These are phyloP conservation scores for Diplazon laetatorius DNA, from an alignment of 2,888 invertebrate species.

Conservation along the genomic window DNA sequence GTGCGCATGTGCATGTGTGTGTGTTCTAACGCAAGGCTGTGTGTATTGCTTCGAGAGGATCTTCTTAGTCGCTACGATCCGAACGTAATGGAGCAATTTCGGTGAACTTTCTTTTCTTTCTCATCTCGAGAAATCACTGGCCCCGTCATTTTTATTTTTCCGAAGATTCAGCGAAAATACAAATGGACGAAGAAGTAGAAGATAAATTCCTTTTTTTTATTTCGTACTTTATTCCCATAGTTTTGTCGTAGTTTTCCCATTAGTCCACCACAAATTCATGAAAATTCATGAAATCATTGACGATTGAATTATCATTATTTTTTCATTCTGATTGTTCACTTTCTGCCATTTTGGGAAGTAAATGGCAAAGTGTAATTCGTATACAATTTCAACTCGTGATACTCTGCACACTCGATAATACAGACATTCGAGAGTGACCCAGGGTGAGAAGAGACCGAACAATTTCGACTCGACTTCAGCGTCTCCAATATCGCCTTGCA, in stretches of 20 bases:
- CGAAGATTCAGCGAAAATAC: slow-evolving; percentile 30
- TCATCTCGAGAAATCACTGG: slow-evolving; percentile 21
- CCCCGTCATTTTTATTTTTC: slow-evolving; percentile 10
- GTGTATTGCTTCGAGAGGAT: slow-evolving; percentile 30
- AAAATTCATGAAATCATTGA: too few relatives aligned
- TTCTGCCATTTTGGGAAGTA: too few relatives aligned
- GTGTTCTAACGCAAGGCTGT: background rate
- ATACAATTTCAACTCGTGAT: too few relatives aligned
- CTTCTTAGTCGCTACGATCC: slow-evolving; percentile 37
- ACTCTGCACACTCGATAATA: too few relatives aligned
- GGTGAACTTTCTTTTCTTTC: slow-evolving; percentile 35
- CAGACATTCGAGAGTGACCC: too few relatives aligned
- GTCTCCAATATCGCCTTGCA: background rate
- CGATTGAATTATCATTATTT: too few relatives aligned
- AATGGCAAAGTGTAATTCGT: too few relatives aligned
- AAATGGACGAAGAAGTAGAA: background rate
- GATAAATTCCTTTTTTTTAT: slow-evolving; percentile 11
- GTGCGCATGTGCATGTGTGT: background rate
- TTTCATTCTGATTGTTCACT: too few relatives aligned
- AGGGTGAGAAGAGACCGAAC: too few relatives aligned
- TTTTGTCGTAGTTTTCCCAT: background rate
- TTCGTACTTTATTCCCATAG: background rate
- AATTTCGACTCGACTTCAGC: too few relatives aligned
- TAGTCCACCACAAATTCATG: background rate
- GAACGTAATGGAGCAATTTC: slow-evolving; percentile 37